These are phyloP conservation scores for Solen grandis DNA, from an alignment of 1,140 invertebrate species.

Conservation along the genomic window DNA sequence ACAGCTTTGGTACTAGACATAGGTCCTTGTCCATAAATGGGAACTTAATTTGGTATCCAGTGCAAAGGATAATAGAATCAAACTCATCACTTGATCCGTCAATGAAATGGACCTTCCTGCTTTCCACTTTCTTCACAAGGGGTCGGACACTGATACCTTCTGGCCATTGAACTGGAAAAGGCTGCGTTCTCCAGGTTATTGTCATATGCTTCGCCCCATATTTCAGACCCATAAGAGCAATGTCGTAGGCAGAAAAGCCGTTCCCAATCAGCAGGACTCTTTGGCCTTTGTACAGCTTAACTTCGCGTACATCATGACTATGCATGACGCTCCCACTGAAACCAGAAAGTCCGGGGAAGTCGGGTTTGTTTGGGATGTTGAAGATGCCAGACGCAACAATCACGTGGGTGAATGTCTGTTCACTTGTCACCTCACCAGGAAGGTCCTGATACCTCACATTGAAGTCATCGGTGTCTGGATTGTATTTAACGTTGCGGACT, in stretches of 20 bases:
- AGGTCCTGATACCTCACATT: neutral
- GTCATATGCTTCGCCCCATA: constrained; percentile 28
- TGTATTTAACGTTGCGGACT: neutral
- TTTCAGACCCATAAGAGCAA: constrained; percentile 34
- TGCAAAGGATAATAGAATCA: too few species aligned
- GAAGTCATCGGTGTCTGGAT: neutral
- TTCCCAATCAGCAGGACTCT: constrained; percentile 21
- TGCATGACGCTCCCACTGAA: constrained; percentile 48
- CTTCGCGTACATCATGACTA: constrained; percentile 41
- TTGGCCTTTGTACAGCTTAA: constrained; percentile 42
- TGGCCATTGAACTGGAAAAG: constrained; percentile 22
- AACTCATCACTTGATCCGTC: too few species aligned
- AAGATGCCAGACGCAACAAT: constrained; percentile 45
- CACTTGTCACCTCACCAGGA: neutral
- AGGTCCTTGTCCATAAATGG: too few species aligned
- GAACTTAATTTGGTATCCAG: too few species aligned
- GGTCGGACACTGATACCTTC: constrained; percentile 28
- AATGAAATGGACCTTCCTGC: too few species aligned
- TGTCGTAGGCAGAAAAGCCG: constrained; percentile 46
- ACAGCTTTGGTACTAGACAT: too few species aligned
- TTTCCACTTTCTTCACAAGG: too few species aligned
- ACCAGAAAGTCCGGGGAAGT: constrained; percentile 15
- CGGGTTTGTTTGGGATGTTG: constrained; percentile 17
- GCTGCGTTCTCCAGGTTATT: neutral
- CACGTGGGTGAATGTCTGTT: constrained; percentile 40